These are phyloP conservation scores for Drosophila albomicans DNA, from an alignment of 1,140 invertebrate species.

Conservation along the genomic window DNA sequence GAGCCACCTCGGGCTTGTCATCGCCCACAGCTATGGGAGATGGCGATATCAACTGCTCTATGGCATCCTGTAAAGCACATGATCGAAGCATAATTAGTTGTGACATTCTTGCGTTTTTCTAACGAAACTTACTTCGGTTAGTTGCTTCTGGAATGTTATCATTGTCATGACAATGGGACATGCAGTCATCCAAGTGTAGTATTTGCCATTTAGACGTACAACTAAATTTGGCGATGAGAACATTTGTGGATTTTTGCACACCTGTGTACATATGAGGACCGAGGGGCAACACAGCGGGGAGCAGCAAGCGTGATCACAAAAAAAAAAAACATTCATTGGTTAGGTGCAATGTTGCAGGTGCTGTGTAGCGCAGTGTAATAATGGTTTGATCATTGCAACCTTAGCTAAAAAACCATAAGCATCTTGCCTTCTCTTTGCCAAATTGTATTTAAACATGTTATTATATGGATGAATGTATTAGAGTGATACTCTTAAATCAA, in stretches of 20 bases:
- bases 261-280: slow-evolving; percentile 86
- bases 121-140: slow-evolving; percentile 85
- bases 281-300: slow-evolving; percentile 19
- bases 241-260: slow-evolving; percentile 92
- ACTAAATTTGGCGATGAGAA: slow-evolving; percentile 94
- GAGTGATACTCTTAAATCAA: no score
- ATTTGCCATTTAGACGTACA: slow-evolving; percentile 94
- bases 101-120: background rate
- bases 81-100: background rate
- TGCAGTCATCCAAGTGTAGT: slow-evolving; percentile 95
- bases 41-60: slow-evolving; percentile 76
- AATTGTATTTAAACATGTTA: no score
- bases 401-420: no score
- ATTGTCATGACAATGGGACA: slow-evolving; percentile 94
- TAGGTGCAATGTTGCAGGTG: slow-evolving; percentile 49
- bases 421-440: no score
- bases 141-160: slow-evolving; percentile 92
- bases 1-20: slow-evolving; percentile 67
- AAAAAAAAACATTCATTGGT: slow-evolving; percentile 11
- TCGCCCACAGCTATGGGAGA: slow-evolving; percentile 40
- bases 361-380: slow-evolving; percentile 45
- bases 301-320: slow-evolving; percentile 35
- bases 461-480: no score
- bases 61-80: slow-evolving; percentile 66
- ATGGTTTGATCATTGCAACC: background rate